Evolutionary conservation across 2,797 vertebrate species (phyloP).

Genomic region (Arvicola amphibius): DNA sequence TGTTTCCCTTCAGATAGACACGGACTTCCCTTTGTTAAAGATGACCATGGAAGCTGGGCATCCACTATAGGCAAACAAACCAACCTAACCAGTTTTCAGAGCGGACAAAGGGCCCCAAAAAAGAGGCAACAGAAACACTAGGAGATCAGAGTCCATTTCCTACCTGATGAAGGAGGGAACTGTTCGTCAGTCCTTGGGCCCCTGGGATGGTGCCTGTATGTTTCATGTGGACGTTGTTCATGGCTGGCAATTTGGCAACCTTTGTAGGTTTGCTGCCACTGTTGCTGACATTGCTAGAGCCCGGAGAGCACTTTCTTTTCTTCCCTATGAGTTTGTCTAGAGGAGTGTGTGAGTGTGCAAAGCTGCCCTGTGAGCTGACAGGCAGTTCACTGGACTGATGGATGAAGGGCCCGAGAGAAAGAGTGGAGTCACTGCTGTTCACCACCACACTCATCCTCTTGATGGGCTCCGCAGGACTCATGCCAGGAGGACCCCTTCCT

Average conservation of each 20-base stretch:
- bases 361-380: constrained; percentile 89
- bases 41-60: background rate
- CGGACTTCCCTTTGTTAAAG: background rate
- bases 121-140: background rate
- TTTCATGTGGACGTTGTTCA: constrained; percentile 97
- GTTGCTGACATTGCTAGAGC: constrained; percentile 87
- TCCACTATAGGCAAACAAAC: background rate
- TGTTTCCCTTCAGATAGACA: background rate
- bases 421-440: constrained; percentile 98
- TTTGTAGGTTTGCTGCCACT: constrained; percentile 93
- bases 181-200: constrained; percentile 94
- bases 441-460: constrained; percentile 99
- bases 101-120: background rate
- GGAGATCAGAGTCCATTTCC: constrained; percentile 55
- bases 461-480: constrained; percentile 97
- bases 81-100: background rate
- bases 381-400: constrained; percentile 91
- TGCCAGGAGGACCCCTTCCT: constrained; percentile 92
- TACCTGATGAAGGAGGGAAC: constrained; percentile 98
- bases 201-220: constrained; percentile 94
- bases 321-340: constrained; percentile 95
- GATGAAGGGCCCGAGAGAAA: constrained; percentile 97
- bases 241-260: constrained; percentile 94
- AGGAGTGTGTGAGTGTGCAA: constrained; percentile 91
- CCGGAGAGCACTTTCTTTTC: constrained; percentile 95